Evolutionary conservation across 2,113 vertebrate genomes (phyloP).

Genomic region (Turnix velox): DNA sequence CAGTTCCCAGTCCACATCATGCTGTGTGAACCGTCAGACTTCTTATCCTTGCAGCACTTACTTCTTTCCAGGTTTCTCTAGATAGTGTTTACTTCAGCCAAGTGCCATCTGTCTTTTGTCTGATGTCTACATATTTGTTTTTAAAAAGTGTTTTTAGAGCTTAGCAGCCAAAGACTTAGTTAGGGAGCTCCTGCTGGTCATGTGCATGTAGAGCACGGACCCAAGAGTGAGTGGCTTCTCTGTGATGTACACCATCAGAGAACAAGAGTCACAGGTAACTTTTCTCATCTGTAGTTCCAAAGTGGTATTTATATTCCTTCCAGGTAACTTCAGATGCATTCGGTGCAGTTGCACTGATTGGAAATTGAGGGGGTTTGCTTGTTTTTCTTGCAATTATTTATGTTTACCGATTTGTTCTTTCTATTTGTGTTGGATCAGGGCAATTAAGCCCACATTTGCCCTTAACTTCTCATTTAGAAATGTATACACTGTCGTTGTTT

Average conservation of each 20-base stretch:
- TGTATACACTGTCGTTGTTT: neutral
- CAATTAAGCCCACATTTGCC: neutral
- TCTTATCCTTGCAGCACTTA: neutral
- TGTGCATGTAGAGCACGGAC: conserved; percentile 56
- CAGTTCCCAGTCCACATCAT: no score
- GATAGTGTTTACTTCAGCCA: neutral
- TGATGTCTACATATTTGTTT: conserved; percentile 11
- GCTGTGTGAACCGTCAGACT: neutral
- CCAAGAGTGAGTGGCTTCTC: conserved; percentile 50
- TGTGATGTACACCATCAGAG: conserved; percentile 56
- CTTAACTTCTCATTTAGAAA: neutral
- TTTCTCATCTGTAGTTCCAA: neutral
- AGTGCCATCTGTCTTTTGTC: neutral
- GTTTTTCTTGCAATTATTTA: neutral
- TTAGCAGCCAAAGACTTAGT: conserved; percentile 50
- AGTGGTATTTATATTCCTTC: neutral
- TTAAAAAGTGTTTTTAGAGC: conserved; percentile 44
- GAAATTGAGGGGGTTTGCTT: neutral
- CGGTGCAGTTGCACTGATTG: neutral
- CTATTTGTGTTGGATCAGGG: neutral
- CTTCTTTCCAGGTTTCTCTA: neutral
- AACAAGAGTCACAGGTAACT: conserved; percentile 47
- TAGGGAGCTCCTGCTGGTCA: conserved; percentile 54
- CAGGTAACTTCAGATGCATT: neutral
- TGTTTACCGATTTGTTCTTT: neutral